Evolutionary conservation across 2,888 invertebrate genomes (phyloP).

Genomic region (Acanthosoma haemorrhoidale): DNA sequence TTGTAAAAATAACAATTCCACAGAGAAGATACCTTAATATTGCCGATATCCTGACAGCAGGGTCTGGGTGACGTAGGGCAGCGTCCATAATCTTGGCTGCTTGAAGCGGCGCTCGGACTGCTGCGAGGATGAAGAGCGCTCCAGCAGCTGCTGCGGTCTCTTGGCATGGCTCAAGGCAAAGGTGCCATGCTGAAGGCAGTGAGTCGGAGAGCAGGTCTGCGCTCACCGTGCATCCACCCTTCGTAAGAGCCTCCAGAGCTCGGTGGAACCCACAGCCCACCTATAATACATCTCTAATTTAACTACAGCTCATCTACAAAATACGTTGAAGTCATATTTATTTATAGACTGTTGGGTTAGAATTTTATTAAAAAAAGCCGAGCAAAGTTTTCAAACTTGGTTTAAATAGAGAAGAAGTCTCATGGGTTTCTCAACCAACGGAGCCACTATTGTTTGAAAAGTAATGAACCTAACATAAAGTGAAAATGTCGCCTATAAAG

Average conservation of each 20-base stretch:
- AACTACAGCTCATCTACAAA: too few species aligned
- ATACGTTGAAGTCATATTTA: too few species aligned
- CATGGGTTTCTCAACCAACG: too few species aligned
- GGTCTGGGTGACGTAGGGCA: conserved; percentile 78
- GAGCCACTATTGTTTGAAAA: too few species aligned
- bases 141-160: conserved; percentile 80
- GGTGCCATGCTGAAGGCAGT: conserved; percentile 90
- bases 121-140: conserved; percentile 84
- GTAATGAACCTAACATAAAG: too few species aligned
- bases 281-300: too few species aligned
- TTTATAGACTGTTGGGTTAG: too few species aligned
- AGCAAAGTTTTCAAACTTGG: too few species aligned
- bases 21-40: conserved; percentile 57
- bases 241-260: conserved; percentile 77
- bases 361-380: too few species aligned
- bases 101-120: conserved; percentile 85
- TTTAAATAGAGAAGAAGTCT: too few species aligned
- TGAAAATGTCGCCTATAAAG: too few species aligned
- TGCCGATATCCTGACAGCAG: conserved; percentile 74
- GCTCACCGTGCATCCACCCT: conserved; percentile 81
- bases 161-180: conserved; percentile 85
- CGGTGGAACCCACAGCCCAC: conserved; percentile 87
- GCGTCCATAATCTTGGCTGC: conserved; percentile 85
- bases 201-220: conserved; percentile 85
- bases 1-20: too few species aligned